Evolutionary conservation across 2,113 vertebrate genomes (phyloP), one percentile per base, ranked within the genome.

Genomic region (Ranitomeya variabilis): DNA sequence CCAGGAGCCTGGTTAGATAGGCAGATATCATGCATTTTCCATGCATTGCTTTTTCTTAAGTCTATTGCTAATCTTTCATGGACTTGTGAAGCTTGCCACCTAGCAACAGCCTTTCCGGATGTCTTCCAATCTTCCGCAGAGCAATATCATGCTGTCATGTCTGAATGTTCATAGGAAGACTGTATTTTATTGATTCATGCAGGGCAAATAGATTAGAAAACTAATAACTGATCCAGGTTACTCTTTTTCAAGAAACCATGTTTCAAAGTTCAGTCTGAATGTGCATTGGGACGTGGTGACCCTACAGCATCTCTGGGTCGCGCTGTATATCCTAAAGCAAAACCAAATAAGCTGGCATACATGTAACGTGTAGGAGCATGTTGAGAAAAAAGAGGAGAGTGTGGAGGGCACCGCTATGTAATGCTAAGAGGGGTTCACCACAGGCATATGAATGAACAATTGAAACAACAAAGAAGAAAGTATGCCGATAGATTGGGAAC

Each of bases 51-150:
- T 86, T 62, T 76, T 54, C 14, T 76, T 86, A 76, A 19, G 57
- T 60, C 84, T 26, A 45, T 57, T 62, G 16, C 54, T 86, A 77
- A 86, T 86, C 77, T 16, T 86, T 74, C 67, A 76, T 86, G 60
- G 45, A 60, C 82, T 54, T 51, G 45, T 51, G 31, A 84, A 66
- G 13, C 19, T 84, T 69, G n/a, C 64, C 82, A 69, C 51, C 66
- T 71, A 84, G 51, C 66, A 84, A 69, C 66, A 71, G 21, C n/a
- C 31, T 8, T 55, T 84, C 11, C 14, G 12, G 15, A 71, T 69
- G 9, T 23, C 64, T 84, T 7, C 11, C 55, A 52, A 84, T 71
- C 37, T 71, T 69, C 45, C 7, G 21, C 19, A 84, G 21, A 84
- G 55, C 31, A 71, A 71, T n/a, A 21, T 18, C 9, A 15, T 83